Conservation (phyloP, 2,888 invertebrate species). For the Cheilosia impressa region DNA sequence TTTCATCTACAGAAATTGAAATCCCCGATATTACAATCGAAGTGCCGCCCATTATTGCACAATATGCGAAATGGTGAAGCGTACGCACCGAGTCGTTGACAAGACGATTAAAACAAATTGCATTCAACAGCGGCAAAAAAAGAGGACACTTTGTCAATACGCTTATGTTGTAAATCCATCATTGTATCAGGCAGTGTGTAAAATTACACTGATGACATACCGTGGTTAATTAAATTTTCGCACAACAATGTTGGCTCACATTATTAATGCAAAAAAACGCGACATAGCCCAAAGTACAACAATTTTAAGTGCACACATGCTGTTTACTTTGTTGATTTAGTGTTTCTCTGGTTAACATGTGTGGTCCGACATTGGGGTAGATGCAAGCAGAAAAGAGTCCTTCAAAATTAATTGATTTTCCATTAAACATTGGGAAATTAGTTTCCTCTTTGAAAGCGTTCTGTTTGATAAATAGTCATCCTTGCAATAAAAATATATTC, state of each 20-base stretch:
- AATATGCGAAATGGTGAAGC: conserved; percentile 19
- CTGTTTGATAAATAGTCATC: not conserved
- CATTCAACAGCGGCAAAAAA: conserved; percentile 6
- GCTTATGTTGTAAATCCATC: conserved; percentile 35
- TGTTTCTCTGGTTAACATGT: conserved; percentile 3
- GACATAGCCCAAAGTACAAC: conserved; percentile 42
- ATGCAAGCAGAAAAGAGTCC: not conserved
- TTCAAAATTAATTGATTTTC: conserved; percentile 4
- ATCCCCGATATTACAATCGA: conserved; percentile 3
- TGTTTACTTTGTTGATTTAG: conserved; percentile 1
- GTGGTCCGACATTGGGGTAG: conserved; percentile 18
- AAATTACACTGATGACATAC: conserved; percentile 42
- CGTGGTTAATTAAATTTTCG: conserved; percentile 61
- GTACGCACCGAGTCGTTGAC: conserved; percentile 30
- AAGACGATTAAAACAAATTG: conserved; percentile 34
- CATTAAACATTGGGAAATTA: not conserved
- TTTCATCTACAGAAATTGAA: conserved; percentile 14
- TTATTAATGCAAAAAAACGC: conserved; percentile 39
- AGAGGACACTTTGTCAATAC: conserved; percentile 6
- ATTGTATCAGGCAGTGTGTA: conserved; percentile 4
- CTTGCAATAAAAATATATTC: conserved; percentile 6
- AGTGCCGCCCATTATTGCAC: conserved; percentile 42
- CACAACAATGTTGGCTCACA: conserved; percentile 62
- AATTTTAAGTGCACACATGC: conserved; percentile 1
- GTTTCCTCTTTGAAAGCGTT: conserved; percentile 5